Percentiles rank a stretch among this genome's conserved stretches.
Conservation (phyloP, 2,797 vertebrate species). For the Loriculus beryllinus region DNA sequence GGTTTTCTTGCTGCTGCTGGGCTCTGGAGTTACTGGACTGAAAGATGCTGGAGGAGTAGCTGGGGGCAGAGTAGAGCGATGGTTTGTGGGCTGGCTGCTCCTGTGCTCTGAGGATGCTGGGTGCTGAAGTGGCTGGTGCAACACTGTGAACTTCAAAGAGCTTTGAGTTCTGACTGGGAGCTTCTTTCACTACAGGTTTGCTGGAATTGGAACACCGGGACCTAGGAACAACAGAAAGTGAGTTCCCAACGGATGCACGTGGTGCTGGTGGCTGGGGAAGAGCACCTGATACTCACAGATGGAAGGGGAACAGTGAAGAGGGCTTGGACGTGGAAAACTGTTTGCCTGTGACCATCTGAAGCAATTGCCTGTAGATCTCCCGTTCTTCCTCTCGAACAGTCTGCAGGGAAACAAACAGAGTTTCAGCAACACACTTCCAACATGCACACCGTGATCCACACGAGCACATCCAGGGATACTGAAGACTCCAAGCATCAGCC, state of each 20-base stretch:
- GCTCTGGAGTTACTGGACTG: constrained; percentile 37
- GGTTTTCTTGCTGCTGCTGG: constrained; percentile 47
- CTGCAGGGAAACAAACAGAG: constrained; percentile 61
- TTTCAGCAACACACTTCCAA: fast-evolving
- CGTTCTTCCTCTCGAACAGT: constrained; percentile 89
- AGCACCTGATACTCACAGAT: constrained; percentile 80
- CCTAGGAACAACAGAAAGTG: not conserved
- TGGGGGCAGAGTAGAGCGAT: not conserved
- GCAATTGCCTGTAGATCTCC: constrained; percentile 91
- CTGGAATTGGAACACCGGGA: constrained; percentile 70
- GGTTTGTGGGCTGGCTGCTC: constrained; percentile 36
- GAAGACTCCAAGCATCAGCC: not conserved
- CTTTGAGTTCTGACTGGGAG: constrained; percentile 57
- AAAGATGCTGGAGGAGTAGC: constrained; percentile 9
- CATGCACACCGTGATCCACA: fast-evolving
- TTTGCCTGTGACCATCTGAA: constrained; percentile 90
- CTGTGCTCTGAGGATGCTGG: constrained; percentile 4
- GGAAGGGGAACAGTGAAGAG: constrained; percentile 81
- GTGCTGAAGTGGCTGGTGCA: constrained; percentile 8
- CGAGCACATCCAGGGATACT: no score
- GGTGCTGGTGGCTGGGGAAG: fast-evolving
- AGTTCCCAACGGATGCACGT: fast-evolving
- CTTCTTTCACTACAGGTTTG: constrained; percentile 59
- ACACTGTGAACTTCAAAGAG: constrained; percentile 41
- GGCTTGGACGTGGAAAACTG: constrained; percentile 84